phyloP scores from a whole-genome alignment of 2,113 vertebrate genomes.

The mouse (Mus musculus) region DNA sequence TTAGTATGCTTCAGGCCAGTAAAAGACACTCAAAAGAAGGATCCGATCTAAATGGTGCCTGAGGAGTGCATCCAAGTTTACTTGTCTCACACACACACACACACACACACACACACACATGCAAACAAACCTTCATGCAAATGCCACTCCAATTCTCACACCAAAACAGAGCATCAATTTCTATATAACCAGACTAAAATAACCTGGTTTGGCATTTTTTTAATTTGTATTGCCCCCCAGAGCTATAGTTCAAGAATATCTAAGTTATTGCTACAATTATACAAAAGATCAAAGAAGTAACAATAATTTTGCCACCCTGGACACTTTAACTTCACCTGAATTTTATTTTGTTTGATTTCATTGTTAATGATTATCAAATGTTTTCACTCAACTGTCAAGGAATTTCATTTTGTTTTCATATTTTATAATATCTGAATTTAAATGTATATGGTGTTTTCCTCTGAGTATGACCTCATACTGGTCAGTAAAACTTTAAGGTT shows the following conservation, averaged over 20 bases:
- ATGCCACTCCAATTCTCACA: not conserved
- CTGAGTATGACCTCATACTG: not conserved
- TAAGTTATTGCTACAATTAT: slow-evolving; percentile 50
- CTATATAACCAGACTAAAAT: not conserved
- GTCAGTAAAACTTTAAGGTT: not conserved
- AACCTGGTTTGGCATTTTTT: not conserved
- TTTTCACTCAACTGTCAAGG: slow-evolving; percentile 24
- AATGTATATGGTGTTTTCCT: not conserved
- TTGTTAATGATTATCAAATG: slow-evolving; percentile 59
- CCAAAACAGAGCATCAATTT: not conserved
- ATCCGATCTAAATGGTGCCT: too few relatives aligned
- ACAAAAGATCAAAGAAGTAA: slow-evolving; percentile 59
- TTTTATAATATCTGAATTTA: slow-evolving; percentile 44
- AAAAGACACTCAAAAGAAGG: not conserved
- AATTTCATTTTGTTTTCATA: slow-evolving; percentile 12
- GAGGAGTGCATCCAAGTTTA: not conserved
- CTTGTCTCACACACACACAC: not conserved
- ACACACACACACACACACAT: not conserved
- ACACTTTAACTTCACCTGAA: slow-evolving; percentile 61
- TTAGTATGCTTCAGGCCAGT: not conserved
- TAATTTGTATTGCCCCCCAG: not conserved
- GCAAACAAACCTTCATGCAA: not conserved
- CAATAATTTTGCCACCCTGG: slow-evolving; percentile 41
- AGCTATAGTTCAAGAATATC: not conserved
- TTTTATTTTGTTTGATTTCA: slow-evolving; percentile 67